A percentile compares a stretch with the other conserved stretches of the same genome.
These are phyloP conservation scores for Scaptomyza graminum DNA, from an alignment of 1,140 invertebrate species.

Conservation along the genomic window DNA sequence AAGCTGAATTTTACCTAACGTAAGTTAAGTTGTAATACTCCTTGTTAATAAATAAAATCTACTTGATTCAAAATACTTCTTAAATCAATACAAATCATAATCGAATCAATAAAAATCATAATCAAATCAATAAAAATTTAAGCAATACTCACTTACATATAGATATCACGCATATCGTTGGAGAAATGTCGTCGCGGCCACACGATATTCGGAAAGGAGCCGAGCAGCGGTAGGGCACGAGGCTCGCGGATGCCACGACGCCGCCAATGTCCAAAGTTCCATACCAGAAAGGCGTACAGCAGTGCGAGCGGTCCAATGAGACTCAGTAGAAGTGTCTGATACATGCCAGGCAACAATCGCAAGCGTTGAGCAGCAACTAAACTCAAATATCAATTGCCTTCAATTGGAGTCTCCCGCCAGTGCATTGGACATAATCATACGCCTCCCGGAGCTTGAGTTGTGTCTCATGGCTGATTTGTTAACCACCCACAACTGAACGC, in stretches of 20 bases:
- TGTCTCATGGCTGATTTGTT: background rate
- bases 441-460: background rate
- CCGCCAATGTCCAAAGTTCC: conserved; percentile 83
- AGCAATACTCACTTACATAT: conserved; percentile 53
- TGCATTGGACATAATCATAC: background rate
- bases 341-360: conserved; percentile 31
- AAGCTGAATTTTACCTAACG: too few species aligned
- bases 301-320: conserved; percentile 13
- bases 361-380: conserved; percentile 19
- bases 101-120: too few species aligned
- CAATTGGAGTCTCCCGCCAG: background rate
- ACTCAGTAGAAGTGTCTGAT: conserved; percentile 36
- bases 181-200: conserved; percentile 65
- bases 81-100: too few species aligned
- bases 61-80: too few species aligned
- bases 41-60: too few species aligned
- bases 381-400: background rate
- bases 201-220: conserved; percentile 84
- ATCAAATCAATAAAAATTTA: background rate
- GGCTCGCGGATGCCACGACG: conserved; percentile 70
- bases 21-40: too few species aligned
- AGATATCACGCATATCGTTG: conserved; percentile 73
- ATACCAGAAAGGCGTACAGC: conserved; percentile 77
- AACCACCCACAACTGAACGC: background rate
- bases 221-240: conserved; percentile 64